phyloP scores from a whole-genome alignment of 2,797 vertebrate species.

The Xyrichtys novacula region DNA sequence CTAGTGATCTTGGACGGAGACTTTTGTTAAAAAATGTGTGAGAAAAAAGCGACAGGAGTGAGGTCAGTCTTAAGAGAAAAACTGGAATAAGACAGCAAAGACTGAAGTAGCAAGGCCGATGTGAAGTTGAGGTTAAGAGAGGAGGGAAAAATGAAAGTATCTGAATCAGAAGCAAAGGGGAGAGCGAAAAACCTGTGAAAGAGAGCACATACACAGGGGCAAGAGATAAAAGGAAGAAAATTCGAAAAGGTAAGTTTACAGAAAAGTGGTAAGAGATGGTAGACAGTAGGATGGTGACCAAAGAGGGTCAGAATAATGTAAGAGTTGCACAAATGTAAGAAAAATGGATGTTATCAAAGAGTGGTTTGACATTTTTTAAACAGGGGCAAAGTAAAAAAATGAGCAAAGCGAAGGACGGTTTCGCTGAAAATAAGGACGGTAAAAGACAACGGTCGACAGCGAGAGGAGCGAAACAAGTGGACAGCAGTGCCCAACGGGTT shows the following conservation, averaged over 20 bases:
- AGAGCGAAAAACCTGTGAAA: constrained; percentile 29
- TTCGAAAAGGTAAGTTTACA: constrained; percentile 41
- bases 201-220: constrained; percentile 2
- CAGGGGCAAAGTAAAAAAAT: constrained; percentile 40
- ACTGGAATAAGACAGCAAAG: constrained; percentile 10
- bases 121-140: constrained; percentile 51
- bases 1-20: not conserved
- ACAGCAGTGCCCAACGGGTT: constrained; percentile 39
- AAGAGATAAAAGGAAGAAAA: constrained; percentile 27
- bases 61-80: constrained; percentile 38
- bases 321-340: constrained; percentile 9
- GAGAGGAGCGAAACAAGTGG: constrained; percentile 26
- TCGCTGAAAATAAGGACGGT: constrained; percentile 25
- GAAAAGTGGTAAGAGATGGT: constrained; percentile 32
- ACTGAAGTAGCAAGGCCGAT: constrained; percentile 42
- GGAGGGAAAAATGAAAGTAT: constrained; percentile 24
- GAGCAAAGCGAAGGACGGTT: constrained; percentile 31
- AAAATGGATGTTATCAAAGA: constrained; percentile 32
- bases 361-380: constrained; percentile 29
- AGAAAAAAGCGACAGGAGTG: constrained; percentile 27
- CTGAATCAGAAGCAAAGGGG: constrained; percentile 33
- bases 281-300: constrained; percentile 17
- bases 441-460: constrained; percentile 29
- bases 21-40: constrained; percentile 22
- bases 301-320: constrained; percentile 12